Conservation (phyloP, 2,888 invertebrate genomes). For the Scelioninae gen. 2 region DNA sequence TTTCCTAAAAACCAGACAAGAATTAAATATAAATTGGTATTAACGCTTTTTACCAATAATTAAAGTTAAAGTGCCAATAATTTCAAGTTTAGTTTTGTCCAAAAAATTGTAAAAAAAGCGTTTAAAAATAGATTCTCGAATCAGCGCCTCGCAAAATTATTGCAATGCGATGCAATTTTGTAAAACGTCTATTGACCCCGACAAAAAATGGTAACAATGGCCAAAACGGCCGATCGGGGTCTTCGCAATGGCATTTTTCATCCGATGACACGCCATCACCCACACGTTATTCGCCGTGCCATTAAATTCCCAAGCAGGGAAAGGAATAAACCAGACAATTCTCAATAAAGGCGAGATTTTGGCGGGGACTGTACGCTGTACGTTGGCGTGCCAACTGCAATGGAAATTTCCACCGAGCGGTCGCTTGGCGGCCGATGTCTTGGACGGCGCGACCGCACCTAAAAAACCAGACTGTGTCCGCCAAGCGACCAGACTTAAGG, state of each 20-base stretch:
- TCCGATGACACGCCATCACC: slow-evolving; percentile 4
- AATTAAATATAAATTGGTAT: too few relatives aligned
- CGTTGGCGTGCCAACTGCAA: slow-evolving; percentile 72
- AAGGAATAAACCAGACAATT: not conserved
- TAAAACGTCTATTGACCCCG: too few relatives aligned
- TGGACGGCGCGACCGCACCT: slow-evolving; percentile 66
- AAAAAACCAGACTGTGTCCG: slow-evolving; percentile 67
- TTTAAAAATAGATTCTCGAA: too few relatives aligned
- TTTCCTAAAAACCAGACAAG: too few relatives aligned
- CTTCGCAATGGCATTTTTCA: slow-evolving; percentile 20
- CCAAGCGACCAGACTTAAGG: slow-evolving; percentile 60
- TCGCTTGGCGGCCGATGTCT: slow-evolving; percentile 65
- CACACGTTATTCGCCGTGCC: slow-evolving; percentile 2
- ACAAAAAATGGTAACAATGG: too few relatives aligned
- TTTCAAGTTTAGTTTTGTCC: too few relatives aligned
- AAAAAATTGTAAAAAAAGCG: too few relatives aligned
- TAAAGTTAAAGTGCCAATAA: too few relatives aligned
- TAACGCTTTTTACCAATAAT: too few relatives aligned
- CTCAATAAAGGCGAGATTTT: slow-evolving; percentile 60
- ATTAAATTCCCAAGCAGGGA: slow-evolving; percentile 5
- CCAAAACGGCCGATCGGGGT: too few relatives aligned
- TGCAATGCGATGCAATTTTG: too few relatives aligned
- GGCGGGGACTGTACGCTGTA: slow-evolving; percentile 69
- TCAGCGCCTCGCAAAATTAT: too few relatives aligned
- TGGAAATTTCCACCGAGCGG: slow-evolving; percentile 73